These are phyloP conservation scores for Musca vetustissima DNA, from an alignment of 1,140 invertebrate species.

Conservation along the genomic window DNA sequence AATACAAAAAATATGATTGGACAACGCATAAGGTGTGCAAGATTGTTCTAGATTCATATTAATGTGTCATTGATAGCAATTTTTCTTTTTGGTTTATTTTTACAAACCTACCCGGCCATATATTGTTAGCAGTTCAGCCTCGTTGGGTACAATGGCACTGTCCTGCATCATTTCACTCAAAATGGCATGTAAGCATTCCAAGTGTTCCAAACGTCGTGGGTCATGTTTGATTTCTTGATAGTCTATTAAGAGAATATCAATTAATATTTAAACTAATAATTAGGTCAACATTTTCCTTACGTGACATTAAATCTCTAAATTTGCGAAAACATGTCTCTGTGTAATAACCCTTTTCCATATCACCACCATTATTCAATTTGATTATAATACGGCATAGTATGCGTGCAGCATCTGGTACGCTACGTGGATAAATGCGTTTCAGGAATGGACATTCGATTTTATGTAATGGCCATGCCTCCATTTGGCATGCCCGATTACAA, in stretches of 20 bases:
- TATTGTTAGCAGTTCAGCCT: slow-evolving; percentile 75
- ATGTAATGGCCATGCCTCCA: slow-evolving; percentile 72
- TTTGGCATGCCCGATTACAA: slow-evolving; percentile 74
- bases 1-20: no score
- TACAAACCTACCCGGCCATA: slow-evolving; percentile 71
- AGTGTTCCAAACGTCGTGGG: slow-evolving; percentile 72
- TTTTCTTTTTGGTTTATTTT: background rate
- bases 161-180: slow-evolving; percentile 68
- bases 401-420: slow-evolving; percentile 72
- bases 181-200: slow-evolving; percentile 67
- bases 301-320: slow-evolving; percentile 84
- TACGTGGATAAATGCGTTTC: slow-evolving; percentile 65
- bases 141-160: slow-evolving; percentile 66
- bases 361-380: slow-evolving; percentile 68
- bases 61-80: background rate
- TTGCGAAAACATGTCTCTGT: slow-evolving; percentile 67
- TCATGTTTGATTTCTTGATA: slow-evolving; percentile 76
- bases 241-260: slow-evolving; percentile 58
- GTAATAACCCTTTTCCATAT: slow-evolving; percentile 67
- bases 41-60: no score
- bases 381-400: slow-evolving; percentile 73
- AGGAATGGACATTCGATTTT: slow-evolving; percentile 76
- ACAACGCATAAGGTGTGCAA: no score
- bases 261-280: background rate
- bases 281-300: slow-evolving; percentile 59